phyloP scores from a whole-genome alignment of 2,888 invertebrate genomes.

The Macrophya alboannulata region DNA sequence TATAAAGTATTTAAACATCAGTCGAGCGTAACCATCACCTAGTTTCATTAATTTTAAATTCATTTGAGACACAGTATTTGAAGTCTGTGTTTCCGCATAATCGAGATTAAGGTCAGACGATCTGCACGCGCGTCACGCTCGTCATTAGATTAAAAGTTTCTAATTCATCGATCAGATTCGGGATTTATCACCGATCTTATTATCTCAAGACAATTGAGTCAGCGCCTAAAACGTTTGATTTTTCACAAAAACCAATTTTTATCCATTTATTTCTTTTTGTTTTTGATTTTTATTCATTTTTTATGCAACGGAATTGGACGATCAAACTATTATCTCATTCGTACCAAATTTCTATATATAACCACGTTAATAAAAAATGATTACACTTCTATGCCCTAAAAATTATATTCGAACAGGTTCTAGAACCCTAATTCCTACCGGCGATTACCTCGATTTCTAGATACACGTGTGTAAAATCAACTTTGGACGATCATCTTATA shows the following conservation, averaged over 20 bases:
- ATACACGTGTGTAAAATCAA: slow-evolving; percentile 15
- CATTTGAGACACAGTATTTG: slow-evolving; percentile 1
- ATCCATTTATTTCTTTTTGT: too few relatives aligned
- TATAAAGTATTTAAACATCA: background rate
- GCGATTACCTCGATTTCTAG: slow-evolving; percentile 12
- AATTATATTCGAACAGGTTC: background rate
- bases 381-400: background rate
- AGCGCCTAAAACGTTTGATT: too few relatives aligned
- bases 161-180: slow-evolving; percentile 15
- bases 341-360: background rate
- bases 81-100: background rate
- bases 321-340: background rate
- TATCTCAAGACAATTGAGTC: too few relatives aligned
- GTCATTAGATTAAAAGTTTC: slow-evolving; percentile 13
- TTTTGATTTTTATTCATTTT: background rate
- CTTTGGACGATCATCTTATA: slow-evolving; percentile 33
- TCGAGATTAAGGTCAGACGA: slow-evolving; percentile 37
- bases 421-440: slow-evolving; percentile 4
- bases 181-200: background rate
- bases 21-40: slow-evolving; percentile 42
- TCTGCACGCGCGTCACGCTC: slow-evolving; percentile 12
- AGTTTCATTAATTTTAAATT: slow-evolving; percentile 45
- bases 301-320: background rate
- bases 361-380: background rate
- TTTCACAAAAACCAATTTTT: too few relatives aligned